Evolutionary conservation across 2,113 vertebrate genomes (phyloP).

Genomic region (Lathamus discolor): DNA sequence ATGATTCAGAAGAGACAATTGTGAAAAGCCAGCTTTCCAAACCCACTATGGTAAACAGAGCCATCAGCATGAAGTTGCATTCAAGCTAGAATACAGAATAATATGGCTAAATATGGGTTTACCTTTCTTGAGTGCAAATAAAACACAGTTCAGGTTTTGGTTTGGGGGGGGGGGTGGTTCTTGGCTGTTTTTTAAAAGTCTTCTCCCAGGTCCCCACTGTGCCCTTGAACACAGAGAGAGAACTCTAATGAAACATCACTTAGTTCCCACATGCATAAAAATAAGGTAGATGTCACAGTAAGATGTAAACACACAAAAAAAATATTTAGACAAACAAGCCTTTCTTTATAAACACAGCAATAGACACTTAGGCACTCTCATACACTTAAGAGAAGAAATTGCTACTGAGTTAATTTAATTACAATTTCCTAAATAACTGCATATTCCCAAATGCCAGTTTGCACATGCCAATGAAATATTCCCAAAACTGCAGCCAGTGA

Average conservation of each 20-base stretch:
- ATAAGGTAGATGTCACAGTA: background rate
- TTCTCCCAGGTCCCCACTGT: background rate
- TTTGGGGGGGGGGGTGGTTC: background rate
- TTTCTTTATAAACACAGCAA: slow-evolving; percentile 21
- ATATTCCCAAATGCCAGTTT: background rate
- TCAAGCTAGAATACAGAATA: background rate
- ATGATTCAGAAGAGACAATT: background rate
- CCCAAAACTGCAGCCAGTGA: background rate
- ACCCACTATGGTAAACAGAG: background rate
- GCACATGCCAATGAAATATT: background rate
- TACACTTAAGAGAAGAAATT: background rate
- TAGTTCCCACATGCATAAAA: background rate
- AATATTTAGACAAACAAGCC: background rate
- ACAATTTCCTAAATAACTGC: background rate
- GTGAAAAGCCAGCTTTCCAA: background rate
- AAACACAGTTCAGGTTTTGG: background rate
- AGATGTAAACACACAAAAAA: background rate
- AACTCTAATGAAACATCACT: background rate
- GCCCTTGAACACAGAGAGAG: background rate
- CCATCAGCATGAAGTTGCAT: background rate
- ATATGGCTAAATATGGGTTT: background rate
- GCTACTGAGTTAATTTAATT: slow-evolving; percentile 7
- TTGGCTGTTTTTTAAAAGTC: background rate
- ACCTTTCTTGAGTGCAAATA: background rate
- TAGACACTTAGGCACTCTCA: background rate